Evolutionary conservation across 2,797 vertebrate genomes (phyloP).

Genomic region (Gymnocypris eckloni): DNA sequence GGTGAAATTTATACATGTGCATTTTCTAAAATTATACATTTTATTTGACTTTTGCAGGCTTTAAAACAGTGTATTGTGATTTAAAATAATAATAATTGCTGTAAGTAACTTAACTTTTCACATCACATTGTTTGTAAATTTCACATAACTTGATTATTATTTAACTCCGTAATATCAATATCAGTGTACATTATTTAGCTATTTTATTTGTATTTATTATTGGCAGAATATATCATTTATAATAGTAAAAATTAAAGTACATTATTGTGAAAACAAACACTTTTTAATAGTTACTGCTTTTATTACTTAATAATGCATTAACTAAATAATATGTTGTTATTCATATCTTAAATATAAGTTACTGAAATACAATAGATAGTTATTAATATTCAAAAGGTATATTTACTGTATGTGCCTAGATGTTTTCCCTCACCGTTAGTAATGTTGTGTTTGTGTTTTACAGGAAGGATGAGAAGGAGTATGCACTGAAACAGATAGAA

Average conservation of each 20-base stretch:
- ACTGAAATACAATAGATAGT: neutral
- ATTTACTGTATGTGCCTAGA: neutral
- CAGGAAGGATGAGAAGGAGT: slow-evolving; percentile 99
- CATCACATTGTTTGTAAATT: neutral
- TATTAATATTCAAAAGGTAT: neutral
- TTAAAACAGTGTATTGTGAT: neutral
- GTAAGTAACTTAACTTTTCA: neutral
- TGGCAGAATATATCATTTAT: neutral
- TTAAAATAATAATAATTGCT: neutral
- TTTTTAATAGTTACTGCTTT: neutral
- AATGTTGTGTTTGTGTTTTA: slow-evolving; percentile 42
- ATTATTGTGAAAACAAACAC: too few relatives aligned
- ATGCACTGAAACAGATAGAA: slow-evolving; percentile 99
- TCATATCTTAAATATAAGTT: neutral
- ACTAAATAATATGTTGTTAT: neutral
- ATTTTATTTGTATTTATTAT: neutral
- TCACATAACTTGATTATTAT: neutral
- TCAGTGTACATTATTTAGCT: neutral
- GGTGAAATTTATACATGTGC: neutral
- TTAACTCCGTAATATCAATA: neutral
- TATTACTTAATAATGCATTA: neutral
- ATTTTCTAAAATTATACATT: neutral
- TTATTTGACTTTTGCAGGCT: neutral
- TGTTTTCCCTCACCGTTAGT: neutral
- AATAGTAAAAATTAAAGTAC: neutral